Evolutionary conservation across 2,888 invertebrate genomes (phyloP).

Genomic region (Thecocarcelia acutangulata): DNA sequence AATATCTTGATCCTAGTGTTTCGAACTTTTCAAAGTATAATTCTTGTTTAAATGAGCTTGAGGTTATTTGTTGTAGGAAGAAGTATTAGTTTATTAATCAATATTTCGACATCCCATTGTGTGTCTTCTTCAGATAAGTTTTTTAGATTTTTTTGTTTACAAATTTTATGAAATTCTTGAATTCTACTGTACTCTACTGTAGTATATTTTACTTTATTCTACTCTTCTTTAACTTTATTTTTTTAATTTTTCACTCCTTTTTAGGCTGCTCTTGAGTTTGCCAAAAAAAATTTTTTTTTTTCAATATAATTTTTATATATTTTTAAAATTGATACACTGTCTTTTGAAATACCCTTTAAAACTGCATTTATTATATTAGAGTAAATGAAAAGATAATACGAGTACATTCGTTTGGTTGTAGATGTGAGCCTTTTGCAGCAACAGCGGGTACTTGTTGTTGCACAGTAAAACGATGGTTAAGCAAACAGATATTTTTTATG

Average conservation of each 20-base stretch:
- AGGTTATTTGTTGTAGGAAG: no score
- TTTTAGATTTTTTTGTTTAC: no score
- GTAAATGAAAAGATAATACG: neutral
- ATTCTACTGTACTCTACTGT: neutral
- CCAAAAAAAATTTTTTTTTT: no score
- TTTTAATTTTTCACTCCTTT: no score
- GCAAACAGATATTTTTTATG: constrained; percentile 48
- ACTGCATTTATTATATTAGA: neutral
- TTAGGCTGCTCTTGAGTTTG: neutral
- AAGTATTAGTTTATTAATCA: no score
- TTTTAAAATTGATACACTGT: neutral
- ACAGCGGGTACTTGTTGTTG: neutral
- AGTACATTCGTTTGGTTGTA: neutral
- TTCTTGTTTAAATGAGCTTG: no score
- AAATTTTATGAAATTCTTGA: no score
- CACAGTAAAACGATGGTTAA: constrained; percentile 29
- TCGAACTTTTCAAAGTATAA: no score
- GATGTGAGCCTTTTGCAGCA: neutral
- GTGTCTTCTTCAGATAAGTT: no score
- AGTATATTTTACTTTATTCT: neutral
- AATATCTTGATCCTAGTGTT: no score
- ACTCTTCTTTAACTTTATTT: neutral
- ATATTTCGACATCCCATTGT: no score
- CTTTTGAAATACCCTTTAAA: neutral
- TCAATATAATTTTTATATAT: neutral